These are phyloP conservation scores for Chloromyia formosa DNA, from an alignment of 2,888 invertebrate species.

Conservation along the genomic window DNA sequence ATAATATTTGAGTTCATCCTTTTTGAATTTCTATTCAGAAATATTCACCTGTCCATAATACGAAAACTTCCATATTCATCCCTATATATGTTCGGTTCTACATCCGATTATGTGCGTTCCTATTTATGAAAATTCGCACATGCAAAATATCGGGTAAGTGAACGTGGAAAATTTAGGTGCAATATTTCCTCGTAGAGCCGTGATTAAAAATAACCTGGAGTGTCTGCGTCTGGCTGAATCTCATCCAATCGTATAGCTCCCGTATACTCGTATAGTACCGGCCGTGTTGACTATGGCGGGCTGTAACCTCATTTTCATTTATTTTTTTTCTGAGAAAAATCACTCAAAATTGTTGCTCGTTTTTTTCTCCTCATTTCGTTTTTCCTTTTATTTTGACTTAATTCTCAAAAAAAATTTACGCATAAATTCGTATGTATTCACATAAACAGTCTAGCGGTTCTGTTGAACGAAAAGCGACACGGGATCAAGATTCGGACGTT, in stretches of 20 bases:
- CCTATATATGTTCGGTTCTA: too few species aligned
- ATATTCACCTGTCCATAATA: too few species aligned
- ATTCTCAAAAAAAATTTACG: conserved; percentile 11
- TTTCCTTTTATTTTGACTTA: conserved; percentile 12
- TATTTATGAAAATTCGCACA: too few species aligned
- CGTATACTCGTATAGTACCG: background rate
- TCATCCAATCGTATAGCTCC: background rate
- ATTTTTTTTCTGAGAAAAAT: conserved; percentile 39
- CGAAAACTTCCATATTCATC: too few species aligned
- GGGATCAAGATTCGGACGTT: background rate
- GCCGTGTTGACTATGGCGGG: background rate
- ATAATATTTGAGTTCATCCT: too few species aligned
- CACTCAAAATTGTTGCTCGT: conserved; percentile 12
- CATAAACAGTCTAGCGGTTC: background rate
- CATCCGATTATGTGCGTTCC: too few species aligned
- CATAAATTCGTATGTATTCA: background rate
- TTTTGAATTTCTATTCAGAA: too few species aligned
- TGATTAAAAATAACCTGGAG: conserved; percentile 41
- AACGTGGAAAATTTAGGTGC: conserved; percentile 39
- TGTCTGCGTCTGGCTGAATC: conserved; percentile 33
- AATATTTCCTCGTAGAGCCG: conserved; percentile 24
- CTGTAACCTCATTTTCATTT: conserved; percentile 41
- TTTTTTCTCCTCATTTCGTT: conserved; percentile 19
- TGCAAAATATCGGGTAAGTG: conserved; percentile 6
- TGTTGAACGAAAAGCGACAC: background rate